These are phyloP conservation scores for Trematomus loennbergii DNA, from an alignment of 2,113 vertebrate species.

Conservation along the genomic window DNA sequence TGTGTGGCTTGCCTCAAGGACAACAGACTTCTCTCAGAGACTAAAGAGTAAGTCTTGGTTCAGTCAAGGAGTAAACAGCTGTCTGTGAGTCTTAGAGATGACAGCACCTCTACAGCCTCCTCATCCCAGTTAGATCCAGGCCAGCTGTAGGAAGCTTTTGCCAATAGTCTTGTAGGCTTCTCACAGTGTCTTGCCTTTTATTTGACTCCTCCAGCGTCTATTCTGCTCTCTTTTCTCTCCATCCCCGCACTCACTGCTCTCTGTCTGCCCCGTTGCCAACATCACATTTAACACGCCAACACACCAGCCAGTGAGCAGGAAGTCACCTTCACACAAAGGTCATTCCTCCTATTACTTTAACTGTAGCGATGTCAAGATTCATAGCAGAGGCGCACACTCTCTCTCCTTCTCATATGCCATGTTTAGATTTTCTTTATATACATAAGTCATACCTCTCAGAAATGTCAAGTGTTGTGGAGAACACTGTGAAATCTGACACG, in stretches of 20 bases:
- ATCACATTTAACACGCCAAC: constrained; percentile 78
- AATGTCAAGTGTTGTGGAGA: constrained; percentile 52
- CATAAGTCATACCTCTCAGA: background rate
- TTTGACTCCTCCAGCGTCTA: constrained; percentile 30
- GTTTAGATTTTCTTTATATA: constrained; percentile 30
- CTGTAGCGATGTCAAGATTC: constrained; percentile 56
- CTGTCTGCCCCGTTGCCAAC: constrained; percentile 55
- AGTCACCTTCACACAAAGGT: constrained; percentile 80
- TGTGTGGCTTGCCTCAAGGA: constrained; percentile 21
- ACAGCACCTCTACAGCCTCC: constrained; percentile 51
- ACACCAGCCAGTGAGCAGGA: constrained; percentile 53
- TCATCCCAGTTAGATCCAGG: constrained; percentile 57
- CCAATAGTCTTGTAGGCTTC: constrained; percentile 58
- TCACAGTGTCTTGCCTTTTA: constrained; percentile 42
- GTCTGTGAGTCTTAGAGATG: constrained; percentile 59
- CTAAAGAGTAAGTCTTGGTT: constrained; percentile 44
- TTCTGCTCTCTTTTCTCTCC: constrained; percentile 32
- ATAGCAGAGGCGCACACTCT: constrained; percentile 25
- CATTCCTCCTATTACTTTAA: constrained; percentile 70
- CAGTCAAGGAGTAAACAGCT: constrained; percentile 53
- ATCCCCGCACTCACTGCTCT: background rate
- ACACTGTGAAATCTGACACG: constrained; percentile 14
- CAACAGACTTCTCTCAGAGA: constrained; percentile 41
- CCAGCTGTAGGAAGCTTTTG: constrained; percentile 53
- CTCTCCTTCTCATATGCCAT: constrained; percentile 14